Base-by-base conservation (phyloP, 2,797 vertebrate species). In the Moxostoma hubbsi region DNA sequence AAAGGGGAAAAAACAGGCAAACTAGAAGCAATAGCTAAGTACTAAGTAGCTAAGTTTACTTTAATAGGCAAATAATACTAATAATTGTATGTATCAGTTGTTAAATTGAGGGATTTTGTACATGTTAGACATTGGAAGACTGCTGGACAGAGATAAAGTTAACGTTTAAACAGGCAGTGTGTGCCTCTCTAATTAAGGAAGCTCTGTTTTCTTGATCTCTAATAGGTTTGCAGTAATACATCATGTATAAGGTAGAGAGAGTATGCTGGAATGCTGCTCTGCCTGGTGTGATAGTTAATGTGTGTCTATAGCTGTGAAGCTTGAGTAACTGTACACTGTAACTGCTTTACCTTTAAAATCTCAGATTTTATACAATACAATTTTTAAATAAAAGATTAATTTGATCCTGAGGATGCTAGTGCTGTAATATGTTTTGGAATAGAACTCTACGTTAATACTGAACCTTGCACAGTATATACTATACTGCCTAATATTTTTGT, bases 261-360 rank as follows among this genome's bases (percentile, higher is more conserved):
- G 78, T n/a, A 46, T 79, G 66, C 88, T 88, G 87, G 90, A 91
- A 90, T 49, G 80, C 47, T 13, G 70, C 81, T 77, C 77, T 82
- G 84, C 81, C 54, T 53, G 84, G 89, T 87, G 90, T 89, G 89
- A 92, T 89, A 79, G 90, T 92, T 94, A 93, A 91, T 89, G 71
- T 49, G 49, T 61, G n/a, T 88, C 88, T 81, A 83, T 81, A 81
- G 83, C 72, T 69, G 75, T 67, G 64, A 50, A 50, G 45, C 62
- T 61, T 64, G 58, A 53, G 75, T 85, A 73, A 77, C 46, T 55
- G 68, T 73, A 77, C 70, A 65, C 81, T 79, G 68, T 63, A 73
- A 73, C n/a, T 49, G 66, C 54, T 55, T 43, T 64, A 36, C 13
- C 15, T 58, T 9, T 47, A 51, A 65, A 73, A 55, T 43, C 54